Conservation (phyloP, 2,888 invertebrate genomes). For the Ypsolopha scabrella region DNA sequence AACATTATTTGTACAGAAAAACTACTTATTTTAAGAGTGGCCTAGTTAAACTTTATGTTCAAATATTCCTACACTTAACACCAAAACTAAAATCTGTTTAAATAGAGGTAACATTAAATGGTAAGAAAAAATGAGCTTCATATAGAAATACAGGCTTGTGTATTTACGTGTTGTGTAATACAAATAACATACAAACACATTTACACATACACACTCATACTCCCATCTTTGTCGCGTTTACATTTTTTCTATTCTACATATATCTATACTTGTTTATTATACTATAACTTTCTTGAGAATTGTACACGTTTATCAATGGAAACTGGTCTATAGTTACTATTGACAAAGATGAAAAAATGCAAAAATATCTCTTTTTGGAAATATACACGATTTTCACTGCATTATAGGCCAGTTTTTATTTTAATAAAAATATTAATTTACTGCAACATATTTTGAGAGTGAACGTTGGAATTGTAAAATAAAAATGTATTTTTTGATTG, state of each 20-base stretch:
- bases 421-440: no score
- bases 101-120: constrained; percentile 30
- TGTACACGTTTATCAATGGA: no score
- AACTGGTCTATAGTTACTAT: no score
- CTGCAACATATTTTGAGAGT: background rate
- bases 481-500: constrained; percentile 16
- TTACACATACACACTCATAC: constrained; percentile 13
- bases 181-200: constrained; percentile 19
- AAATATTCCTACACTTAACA: background rate
- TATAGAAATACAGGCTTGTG: constrained; percentile 66
- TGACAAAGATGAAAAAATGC: no score
- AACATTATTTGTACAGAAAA: background rate
- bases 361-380: no score
- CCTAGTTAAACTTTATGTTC: background rate
- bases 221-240: constrained; percentile 16
- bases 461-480: background rate
- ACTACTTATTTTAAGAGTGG: background rate
- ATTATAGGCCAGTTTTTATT: no score
- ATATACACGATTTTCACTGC: no score
- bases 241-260: constrained; percentile 20
- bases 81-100: constrained; percentile 1
- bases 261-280: background rate
- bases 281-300: background rate
- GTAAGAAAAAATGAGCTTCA: constrained; percentile 69
- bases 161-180: constrained; percentile 50